Percentiles rank a stretch among this genome's conserved stretches.
Conservation (phyloP, 2,888 invertebrate species). For the Heteropelma amictum region DNA sequence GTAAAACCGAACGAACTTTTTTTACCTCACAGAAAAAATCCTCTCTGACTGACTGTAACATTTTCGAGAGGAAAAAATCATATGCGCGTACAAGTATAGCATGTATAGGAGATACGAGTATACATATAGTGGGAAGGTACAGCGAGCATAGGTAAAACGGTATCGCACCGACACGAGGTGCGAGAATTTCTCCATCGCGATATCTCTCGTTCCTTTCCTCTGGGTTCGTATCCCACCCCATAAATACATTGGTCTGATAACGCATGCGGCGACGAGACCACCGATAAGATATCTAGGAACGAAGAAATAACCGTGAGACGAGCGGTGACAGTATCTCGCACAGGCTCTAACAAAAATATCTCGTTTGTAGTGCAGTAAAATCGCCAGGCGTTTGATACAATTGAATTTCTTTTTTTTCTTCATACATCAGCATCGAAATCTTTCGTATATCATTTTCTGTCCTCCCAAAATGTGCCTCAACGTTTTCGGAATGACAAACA, state of each 20-base stretch:
- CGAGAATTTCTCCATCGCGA: conserved; percentile 34
- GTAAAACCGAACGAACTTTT: no score
- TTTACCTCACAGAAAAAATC: not conserved
- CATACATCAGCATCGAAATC: not conserved
- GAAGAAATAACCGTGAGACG: conserved; percentile 42
- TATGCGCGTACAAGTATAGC: not conserved
- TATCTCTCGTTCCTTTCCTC: conserved; percentile 51
- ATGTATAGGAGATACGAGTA: not conserved
- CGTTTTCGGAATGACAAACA: not conserved
- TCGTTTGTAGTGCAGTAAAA: conserved; percentile 40
- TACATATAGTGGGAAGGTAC: not conserved
- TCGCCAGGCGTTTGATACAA: conserved; percentile 20
- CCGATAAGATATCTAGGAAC: conserved; percentile 67
- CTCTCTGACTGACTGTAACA: not conserved
- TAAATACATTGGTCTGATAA: conserved; percentile 73
- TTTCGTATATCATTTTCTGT: not conserved
- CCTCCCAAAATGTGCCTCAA: not conserved
- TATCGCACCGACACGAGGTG: conserved; percentile 37
- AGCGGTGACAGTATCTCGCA: conserved; percentile 42
- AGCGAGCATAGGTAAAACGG: no score
- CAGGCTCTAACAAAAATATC: conserved; percentile 39
- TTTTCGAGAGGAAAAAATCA: conserved; percentile 2
- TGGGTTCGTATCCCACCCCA: conserved; percentile 69
- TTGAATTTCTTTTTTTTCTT: not conserved
- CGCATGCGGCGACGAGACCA: conserved; percentile 59